Evolutionary conservation across 2,113 vertebrate species (phyloP), one percentile per base, ranked within the genome.

Genomic region (Pao palembangensis): DNA sequence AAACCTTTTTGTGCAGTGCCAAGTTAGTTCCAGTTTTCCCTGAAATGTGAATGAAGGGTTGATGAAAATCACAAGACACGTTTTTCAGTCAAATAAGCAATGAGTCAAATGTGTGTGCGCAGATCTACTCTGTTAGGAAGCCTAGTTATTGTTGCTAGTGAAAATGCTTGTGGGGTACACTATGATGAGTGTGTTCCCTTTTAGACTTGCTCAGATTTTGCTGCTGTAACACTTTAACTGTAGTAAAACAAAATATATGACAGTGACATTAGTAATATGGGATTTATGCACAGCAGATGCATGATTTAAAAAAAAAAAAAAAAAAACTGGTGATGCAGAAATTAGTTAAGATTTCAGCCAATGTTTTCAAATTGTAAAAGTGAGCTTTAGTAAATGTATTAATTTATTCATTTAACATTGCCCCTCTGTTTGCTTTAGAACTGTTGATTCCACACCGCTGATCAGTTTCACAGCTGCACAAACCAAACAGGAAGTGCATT

Each of bases 401-500:
- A 23, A 61, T 8, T 38, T 65, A 55, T 59, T 47, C 7, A 55
- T 52, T 51, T 41, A 3, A 55, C 48, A 25, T 13, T 4, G 10
- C 15, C 50, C 67, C 41, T 53, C 41, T 41, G 11, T 17, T 19
- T 3, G 6, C 55, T 76, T 72, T 72, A 46, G 44, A 42, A 46
- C 3, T 0, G 13, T 44, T 47, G 20, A 53, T 71, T 71, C 71
- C 64, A 72, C 28, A 46, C 42, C 4, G 31, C 46, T 44, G 51
- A 53, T 64, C 25, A 70, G 66, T 59, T 71, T 64, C 44, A 55
- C 70, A 70, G 70, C 73, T 83, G 73, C 78, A 64, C 49, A 74
- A 75, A 73, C 71, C 73, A 71, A 81, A 79, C 79, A 79, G 79
- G 80, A 84, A 82, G 76, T 61, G 48, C 67, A 67, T 72, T 51